phyloP scores from a whole-genome alignment of 2,113 vertebrate species.

The Takifugu bimaculatus region DNA sequence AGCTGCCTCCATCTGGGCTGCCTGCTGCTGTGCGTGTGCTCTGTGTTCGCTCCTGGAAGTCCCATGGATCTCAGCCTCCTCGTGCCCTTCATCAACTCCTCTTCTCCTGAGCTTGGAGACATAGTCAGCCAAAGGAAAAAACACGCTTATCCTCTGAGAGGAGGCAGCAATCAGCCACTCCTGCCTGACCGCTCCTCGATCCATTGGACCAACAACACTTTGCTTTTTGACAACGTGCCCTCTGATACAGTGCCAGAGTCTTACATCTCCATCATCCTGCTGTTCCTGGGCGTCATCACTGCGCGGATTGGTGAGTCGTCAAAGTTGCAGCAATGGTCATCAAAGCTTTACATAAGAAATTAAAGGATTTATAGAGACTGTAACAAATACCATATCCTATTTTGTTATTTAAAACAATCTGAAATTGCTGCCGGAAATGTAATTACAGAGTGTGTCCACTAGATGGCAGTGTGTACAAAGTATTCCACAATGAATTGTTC shows the following conservation, averaged over 20 bases:
- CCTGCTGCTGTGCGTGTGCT: constrained; percentile 77
- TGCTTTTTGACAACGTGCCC: constrained; percentile 75
- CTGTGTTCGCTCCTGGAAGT: constrained; percentile 80
- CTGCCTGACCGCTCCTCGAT: constrained; percentile 76
- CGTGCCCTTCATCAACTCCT: constrained; percentile 58
- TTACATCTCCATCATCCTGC: constrained; percentile 75
- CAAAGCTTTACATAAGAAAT: not conserved
- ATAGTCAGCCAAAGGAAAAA: constrained; percentile 66
- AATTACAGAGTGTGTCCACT: not conserved
- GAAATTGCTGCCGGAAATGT: not conserved
- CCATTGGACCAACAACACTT: constrained; percentile 83
- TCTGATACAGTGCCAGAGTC: constrained; percentile 69
- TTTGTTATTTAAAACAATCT: not conserved
- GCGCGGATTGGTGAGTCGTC: constrained; percentile 74
- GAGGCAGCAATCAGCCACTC: constrained; percentile 76
- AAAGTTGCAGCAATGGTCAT: not conserved
- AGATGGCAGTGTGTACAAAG: constrained; percentile 1
- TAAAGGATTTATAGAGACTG: not conserved
- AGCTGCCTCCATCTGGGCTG: constrained; percentile 77
- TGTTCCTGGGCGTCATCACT: constrained; percentile 80
- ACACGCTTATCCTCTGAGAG: constrained; percentile 63
- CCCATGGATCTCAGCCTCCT: constrained; percentile 75
- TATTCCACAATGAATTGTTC: too few species aligned
- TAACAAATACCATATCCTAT: too few species aligned
- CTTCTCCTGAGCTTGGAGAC: constrained; percentile 52